Evolutionary conservation across 2,888 invertebrate species (phyloP).

Genomic region (Pristionchus arcanus): DNA sequence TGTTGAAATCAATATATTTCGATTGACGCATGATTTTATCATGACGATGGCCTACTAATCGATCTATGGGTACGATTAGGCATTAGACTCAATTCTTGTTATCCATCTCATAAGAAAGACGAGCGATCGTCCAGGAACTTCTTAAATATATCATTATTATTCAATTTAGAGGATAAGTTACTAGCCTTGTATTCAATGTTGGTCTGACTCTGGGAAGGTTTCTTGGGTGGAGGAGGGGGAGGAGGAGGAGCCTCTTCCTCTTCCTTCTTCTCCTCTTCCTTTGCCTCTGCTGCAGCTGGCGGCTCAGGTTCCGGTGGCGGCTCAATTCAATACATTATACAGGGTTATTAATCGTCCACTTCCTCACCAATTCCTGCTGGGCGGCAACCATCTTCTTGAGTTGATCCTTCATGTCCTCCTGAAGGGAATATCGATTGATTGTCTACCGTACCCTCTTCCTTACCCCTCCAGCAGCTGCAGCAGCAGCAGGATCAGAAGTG

Average conservation of each 20-base stretch:
- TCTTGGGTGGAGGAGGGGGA: not conserved
- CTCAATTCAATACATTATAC: not conserved
- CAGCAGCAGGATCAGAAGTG: not conserved
- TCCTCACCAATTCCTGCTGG: slow-evolving; percentile 10
- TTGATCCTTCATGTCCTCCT: not conserved
- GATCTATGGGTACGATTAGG: not conserved
- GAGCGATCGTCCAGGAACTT: slow-evolving; percentile 25
- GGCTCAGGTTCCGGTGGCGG: slow-evolving; percentile 1
- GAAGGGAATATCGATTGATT: not conserved
- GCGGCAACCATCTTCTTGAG: not conserved
- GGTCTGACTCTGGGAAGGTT: not conserved
- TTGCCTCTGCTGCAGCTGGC: not conserved
- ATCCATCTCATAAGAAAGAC: not conserved
- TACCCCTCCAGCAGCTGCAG: slow-evolving; percentile 4
- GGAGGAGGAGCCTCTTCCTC: not conserved
- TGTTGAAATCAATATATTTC: not conserved
- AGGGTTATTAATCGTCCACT: too few species aligned
- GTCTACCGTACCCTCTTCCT: not conserved
- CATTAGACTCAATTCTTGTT: slow-evolving; percentile 5
- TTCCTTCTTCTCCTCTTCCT: not conserved
- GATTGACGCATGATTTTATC: slow-evolving; percentile 13
- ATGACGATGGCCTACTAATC: not conserved
- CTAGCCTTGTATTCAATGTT: not conserved
- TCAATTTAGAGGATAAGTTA: not conserved
- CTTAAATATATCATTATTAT: not conserved